Evolutionary conservation across 1,140 invertebrate genomes (phyloP).

Genomic region (Platyscapa corneri): DNA sequence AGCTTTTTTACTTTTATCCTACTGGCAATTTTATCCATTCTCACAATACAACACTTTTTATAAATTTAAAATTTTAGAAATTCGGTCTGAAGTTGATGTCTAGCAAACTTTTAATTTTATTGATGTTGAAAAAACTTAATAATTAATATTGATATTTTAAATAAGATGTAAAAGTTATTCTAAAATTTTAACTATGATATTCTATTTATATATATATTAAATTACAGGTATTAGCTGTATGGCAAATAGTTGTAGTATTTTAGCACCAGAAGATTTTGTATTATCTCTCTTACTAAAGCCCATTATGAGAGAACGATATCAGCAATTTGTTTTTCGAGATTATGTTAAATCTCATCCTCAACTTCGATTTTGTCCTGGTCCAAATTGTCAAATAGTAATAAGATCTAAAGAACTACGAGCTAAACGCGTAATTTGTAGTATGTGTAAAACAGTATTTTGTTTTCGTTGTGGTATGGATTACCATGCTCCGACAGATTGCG

Average conservation of each 20-base stretch:
- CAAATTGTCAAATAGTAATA: constrained; percentile 94
- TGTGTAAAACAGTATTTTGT: constrained; percentile 88
- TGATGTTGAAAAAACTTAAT: too few species aligned
- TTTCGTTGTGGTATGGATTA: constrained; percentile 94
- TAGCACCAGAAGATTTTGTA: constrained; percentile 97
- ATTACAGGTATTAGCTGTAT: constrained; percentile 92
- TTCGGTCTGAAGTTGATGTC: too few species aligned
- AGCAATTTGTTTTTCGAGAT: constrained; percentile 95
- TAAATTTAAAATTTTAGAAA: too few species aligned
- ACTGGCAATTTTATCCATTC: too few species aligned
- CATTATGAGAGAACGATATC: constrained; percentile 91
- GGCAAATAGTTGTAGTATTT: constrained; percentile 92
- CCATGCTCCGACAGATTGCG: constrained; percentile 98
- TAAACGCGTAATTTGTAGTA: constrained; percentile 86
- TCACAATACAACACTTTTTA: too few species aligned
- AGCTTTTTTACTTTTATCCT: too few species aligned
- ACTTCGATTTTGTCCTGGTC: constrained; percentile 95
- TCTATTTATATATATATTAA: neutral
- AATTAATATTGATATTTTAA: neutral
- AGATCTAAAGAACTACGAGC: constrained; percentile 84
- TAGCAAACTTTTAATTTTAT: too few species aligned
- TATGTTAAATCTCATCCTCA: constrained; percentile 95
- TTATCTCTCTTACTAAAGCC: constrained; percentile 87
- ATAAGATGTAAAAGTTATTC: too few species aligned
- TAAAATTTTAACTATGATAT: too few species aligned